These are phyloP conservation scores for Camelus dromedarius DNA, from an alignment of 2,113 vertebrate species.

Conservation along the genomic window DNA sequence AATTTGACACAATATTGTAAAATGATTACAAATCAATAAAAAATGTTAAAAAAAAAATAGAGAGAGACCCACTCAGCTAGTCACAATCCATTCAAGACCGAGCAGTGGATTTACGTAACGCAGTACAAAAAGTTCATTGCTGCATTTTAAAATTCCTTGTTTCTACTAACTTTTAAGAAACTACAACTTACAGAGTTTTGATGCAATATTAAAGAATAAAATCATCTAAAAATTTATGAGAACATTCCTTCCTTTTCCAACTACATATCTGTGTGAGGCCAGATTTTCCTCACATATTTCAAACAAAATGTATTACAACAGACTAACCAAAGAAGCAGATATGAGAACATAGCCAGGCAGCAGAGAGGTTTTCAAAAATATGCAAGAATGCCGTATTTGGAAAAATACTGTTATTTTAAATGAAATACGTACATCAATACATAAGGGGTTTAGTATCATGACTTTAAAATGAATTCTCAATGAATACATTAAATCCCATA, in stretches of 20 bases:
- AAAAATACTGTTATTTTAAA: background rate
- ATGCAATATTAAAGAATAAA: background rate
- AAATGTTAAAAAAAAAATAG: too few relatives aligned
- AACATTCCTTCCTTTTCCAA: slow-evolving; percentile 14
- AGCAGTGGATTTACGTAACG: background rate
- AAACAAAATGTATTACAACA: background rate
- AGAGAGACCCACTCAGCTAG: too few relatives aligned
- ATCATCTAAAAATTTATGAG: background rate
- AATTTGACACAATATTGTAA: too few relatives aligned
- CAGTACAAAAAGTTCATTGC: background rate
- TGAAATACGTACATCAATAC: slow-evolving; percentile 6
- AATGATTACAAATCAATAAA: too few relatives aligned
- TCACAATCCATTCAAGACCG: background rate
- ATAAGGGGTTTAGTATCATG: background rate
- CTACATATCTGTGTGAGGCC: background rate
- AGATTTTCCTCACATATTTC: background rate
- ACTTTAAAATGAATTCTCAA: slow-evolving; percentile 10
- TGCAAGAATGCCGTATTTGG: background rate
- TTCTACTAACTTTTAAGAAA: background rate
- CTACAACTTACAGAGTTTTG: background rate
- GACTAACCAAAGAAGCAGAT: background rate
- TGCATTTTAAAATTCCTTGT: background rate
- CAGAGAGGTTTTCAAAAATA: background rate
- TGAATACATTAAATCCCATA: background rate
- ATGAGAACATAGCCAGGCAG: background rate